Conservation (phyloP, 2,113 vertebrate genomes). For the Cyprinus carpio region DNA sequence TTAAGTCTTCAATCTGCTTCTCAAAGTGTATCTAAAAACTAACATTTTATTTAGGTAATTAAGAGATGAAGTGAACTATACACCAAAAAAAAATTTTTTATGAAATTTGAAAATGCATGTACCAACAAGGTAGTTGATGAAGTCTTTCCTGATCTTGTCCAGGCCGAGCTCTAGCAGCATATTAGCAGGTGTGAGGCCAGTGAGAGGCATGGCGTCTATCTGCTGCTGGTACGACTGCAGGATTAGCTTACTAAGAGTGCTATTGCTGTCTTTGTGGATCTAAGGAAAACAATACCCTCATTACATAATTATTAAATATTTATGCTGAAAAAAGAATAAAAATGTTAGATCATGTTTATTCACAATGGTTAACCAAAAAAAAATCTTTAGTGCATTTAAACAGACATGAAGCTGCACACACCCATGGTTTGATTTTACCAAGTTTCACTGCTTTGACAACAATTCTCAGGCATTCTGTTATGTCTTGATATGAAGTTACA, state of each 20-base stretch:
- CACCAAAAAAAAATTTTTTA: too few species aligned
- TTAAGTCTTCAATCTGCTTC: neutral
- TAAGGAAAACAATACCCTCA: conserved; percentile 55
- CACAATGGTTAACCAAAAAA: neutral
- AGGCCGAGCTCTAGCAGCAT: conserved; percentile 95
- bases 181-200: conserved; percentile 78
- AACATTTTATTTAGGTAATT: neutral
- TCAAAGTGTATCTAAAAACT: neutral
- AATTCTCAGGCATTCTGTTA: conserved; percentile 83
- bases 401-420: conserved; percentile 55
- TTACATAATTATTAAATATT: neutral
- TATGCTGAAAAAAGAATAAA: neutral
- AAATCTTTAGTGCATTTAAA: neutral
- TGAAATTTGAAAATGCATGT: conserved; percentile 11
- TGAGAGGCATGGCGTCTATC: conserved; percentile 79
- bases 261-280: conserved; percentile 91
- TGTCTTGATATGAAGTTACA: conserved; percentile 87
- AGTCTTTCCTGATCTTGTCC: conserved; percentile 97
- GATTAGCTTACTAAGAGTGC: conserved; percentile 86
- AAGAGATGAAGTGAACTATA: neutral
- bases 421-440: conserved; percentile 91
- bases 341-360: neutral
- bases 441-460: conserved; percentile 80
- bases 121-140: conserved; percentile 94
- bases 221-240: conserved; percentile 87